Base-by-base conservation (phyloP, 2,113 vertebrate species). In the Pseudopodoces humilis region DNA sequence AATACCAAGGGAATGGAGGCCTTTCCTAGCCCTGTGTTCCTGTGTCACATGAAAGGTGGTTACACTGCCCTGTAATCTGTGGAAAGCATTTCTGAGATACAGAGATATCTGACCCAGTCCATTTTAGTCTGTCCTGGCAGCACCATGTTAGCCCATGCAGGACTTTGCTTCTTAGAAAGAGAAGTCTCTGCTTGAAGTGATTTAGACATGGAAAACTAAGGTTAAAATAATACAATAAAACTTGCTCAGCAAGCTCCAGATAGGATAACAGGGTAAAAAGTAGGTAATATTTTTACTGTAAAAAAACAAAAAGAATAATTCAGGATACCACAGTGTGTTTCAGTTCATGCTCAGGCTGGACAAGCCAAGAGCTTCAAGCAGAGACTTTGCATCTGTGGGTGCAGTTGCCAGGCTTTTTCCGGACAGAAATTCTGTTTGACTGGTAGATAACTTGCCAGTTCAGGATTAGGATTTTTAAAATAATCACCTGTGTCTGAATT, bases 181-280 rank as follows among this genome's bases (percentile, higher is more conserved):
- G 75, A 77, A 95, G 31, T 28, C 35, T 71, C 37, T 92, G 35
- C 52, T 80, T 80, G 71, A 81, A 85, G 52, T 86, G 68, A 92
- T 90, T 95, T 90, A 81, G 82, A 92, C 94, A 92, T 64, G 24
- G 85, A 96, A 93, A 95, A 81, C 25, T 27, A 4, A 88, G 94
- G 90, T 95, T 95, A 96, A 93, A 96, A 96, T 70, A 91, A 94
- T 78, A 90, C 79, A 92, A 95, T 92, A 86, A 94, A 96, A 94
- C 55, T 95, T 92, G 59, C 41, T 71, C 52, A 86, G 70, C 68
- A 65, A 83, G 79, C 55, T 92, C 28, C 68, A 90, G 59, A 77
- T 27, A 85, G 63, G 59, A 62, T 77, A 79, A 93, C 43, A 88
- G 39, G 84, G 78, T 91, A 55, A 92, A 84, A 46, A 87, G 53